A percentile compares a stretch with the other conserved stretches of the same genome.
Evolutionary conservation across 1,140 invertebrate species (phyloP).

Genomic region (Cydia splendana): DNA sequence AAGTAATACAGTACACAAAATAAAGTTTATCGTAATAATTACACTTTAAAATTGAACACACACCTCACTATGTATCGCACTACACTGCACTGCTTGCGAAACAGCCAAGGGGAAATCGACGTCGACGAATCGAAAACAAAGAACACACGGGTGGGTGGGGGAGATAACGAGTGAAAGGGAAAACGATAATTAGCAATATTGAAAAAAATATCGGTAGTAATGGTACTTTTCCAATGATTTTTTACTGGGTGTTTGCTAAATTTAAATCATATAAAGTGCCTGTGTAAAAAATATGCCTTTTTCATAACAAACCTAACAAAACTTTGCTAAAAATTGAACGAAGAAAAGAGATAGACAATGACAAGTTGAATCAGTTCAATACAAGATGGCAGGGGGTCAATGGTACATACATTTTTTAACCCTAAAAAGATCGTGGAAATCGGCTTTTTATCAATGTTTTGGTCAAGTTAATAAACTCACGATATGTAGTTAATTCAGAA

Average conservation of each 20-base stretch:
- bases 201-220: not conserved
- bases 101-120: slow-evolving; percentile 18
- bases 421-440: not conserved
- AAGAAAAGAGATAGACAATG: slow-evolving; percentile 25
- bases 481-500: too few relatives aligned
- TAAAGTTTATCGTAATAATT: slow-evolving; percentile 20
- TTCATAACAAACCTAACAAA: not conserved
- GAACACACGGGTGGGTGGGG: slow-evolving; percentile 21
- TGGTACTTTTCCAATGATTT: not conserved
- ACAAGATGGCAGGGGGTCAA: slow-evolving; percentile 22
- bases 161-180: slow-evolving; percentile 19
- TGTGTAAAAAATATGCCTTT: not conserved
- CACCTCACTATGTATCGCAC: slow-evolving; percentile 24
- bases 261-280: not conserved
- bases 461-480: too few relatives aligned
- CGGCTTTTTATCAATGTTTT: too few relatives aligned
- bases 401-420: slow-evolving; percentile 1
- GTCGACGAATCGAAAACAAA: slow-evolving; percentile 29
- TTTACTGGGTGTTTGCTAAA: not conserved
- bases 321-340: not conserved
- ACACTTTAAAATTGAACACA: slow-evolving; percentile 24
- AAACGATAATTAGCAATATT: not conserved
- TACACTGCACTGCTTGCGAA: slow-evolving; percentile 24
- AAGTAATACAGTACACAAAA: not conserved
- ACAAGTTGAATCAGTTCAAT: slow-evolving; percentile 15